Percentiles rank a stretch among this genome's conserved stretches.
Conservation (phyloP, 2,113 vertebrate species). For the Rhabdomys dilectus region DNA sequence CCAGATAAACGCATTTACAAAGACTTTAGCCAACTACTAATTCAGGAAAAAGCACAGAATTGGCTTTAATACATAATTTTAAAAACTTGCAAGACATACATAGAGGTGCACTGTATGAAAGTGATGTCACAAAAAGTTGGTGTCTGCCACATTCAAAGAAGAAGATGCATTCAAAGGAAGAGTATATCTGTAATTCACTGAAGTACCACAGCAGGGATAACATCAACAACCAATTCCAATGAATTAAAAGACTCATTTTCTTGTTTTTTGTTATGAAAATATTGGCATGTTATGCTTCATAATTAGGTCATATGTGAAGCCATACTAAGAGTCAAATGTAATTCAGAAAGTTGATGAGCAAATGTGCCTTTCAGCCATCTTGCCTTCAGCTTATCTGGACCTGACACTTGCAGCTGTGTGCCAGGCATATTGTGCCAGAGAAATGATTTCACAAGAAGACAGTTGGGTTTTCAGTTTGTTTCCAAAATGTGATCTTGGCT, state of each 20-base stretch:
- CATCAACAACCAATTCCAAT: conserved; percentile 65
- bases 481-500: conserved; percentile 69
- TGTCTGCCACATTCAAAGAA: conserved; percentile 27
- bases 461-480: conserved; percentile 73
- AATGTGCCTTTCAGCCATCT: conserved; percentile 78
- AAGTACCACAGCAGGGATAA: conserved; percentile 66
- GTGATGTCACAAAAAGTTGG: conserved; percentile 55
- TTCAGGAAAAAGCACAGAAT: not conserved
- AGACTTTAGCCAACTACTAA: conserved; percentile 9
- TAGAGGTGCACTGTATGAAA: conserved; percentile 44
- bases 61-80: conserved; percentile 57
- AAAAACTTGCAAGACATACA: conserved; percentile 40
- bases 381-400: conserved; percentile 81
- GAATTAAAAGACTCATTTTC: conserved; percentile 69
- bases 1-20: conserved; percentile 52
- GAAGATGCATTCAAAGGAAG: conserved; percentile 55
- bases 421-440: conserved; percentile 58
- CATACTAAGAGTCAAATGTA: conserved; percentile 78
- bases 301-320: conserved; percentile 77
- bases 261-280: conserved; percentile 72
- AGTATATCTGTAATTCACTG: conserved; percentile 61
- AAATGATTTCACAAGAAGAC: conserved; percentile 63
- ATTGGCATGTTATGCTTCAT: conserved; percentile 69
- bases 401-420: conserved; percentile 61
- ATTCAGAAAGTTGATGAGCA: conserved; percentile 81